phyloP scores from a whole-genome alignment of 2,113 vertebrate genomes.

The Hepsetus odoe region DNA sequence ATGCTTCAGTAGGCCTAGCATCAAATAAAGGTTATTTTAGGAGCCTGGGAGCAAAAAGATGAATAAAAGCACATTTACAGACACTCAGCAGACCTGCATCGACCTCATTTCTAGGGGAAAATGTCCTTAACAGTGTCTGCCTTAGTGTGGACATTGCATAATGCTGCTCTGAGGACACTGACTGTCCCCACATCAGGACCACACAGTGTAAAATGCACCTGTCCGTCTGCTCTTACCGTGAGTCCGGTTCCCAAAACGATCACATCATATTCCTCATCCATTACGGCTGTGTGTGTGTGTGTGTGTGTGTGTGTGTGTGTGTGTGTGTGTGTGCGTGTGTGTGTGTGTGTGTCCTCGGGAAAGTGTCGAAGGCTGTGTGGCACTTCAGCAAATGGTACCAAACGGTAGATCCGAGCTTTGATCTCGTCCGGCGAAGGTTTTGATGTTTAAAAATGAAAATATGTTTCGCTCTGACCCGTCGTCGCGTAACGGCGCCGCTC shows the following conservation, averaged over 20 bases:
- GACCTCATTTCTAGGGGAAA: background rate
- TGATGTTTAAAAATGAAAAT: background rate
- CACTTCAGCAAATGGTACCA: background rate
- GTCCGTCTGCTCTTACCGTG: slow-evolving; percentile 77
- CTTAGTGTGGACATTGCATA: background rate
- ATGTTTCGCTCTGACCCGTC: slow-evolving; percentile 67
- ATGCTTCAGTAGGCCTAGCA: too few relatives aligned
- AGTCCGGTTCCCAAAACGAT: slow-evolving; percentile 91
- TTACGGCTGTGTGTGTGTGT: slow-evolving; percentile 72
- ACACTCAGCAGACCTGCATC: too few relatives aligned
- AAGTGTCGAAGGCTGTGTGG: background rate
- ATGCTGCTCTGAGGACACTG: too few relatives aligned
- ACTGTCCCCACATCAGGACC: too few relatives aligned
- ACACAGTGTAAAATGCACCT: too few relatives aligned
- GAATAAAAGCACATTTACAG: too few relatives aligned
- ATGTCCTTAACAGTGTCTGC: background rate
- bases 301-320: background rate
- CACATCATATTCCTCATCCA: slow-evolving; percentile 95
- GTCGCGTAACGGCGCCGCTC: slow-evolving; percentile 51
- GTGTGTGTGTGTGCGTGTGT: slow-evolving; percentile 4
- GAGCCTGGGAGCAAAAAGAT: too few relatives aligned
- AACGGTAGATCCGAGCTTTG: slow-evolving; percentile 7
- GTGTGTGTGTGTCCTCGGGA: background rate
- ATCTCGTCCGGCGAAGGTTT: background rate
- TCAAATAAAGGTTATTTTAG: too few relatives aligned